phyloP scores from a whole-genome alignment of 1,140 invertebrate genomes.

The Camponotus pennsylvanicus region DNA sequence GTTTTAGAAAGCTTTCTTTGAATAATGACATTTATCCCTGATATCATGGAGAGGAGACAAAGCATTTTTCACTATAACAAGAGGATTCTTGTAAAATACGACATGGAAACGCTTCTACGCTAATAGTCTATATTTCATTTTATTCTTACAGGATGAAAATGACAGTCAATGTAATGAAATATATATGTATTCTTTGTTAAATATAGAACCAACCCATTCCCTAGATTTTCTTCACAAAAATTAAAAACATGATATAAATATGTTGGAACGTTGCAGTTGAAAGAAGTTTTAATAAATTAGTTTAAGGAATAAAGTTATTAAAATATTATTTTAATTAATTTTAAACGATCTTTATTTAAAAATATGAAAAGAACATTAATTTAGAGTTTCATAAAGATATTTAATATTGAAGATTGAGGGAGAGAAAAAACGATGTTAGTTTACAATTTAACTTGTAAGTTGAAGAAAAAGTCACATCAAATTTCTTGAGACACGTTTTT shows the following conservation, averaged over 20 bases:
- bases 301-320: background rate
- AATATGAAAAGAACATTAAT: background rate
- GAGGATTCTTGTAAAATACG: background rate
- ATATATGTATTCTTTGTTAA: slow-evolving; percentile 4
- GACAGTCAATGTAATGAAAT: background rate
- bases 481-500: background rate
- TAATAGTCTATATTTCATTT: background rate
- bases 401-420: background rate
- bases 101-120: background rate
- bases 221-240: background rate
- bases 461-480: background rate
- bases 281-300: slow-evolving; percentile 11
- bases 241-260: background rate
- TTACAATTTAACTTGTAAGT: slow-evolving; percentile 3
- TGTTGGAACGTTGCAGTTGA: background rate
- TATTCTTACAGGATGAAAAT: background rate
- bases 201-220: background rate
- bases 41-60: background rate
- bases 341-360: background rate
- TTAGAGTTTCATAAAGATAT: background rate
- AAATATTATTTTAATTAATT: background rate
- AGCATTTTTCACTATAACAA: slow-evolving; percentile 12
- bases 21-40: slow-evolving; percentile 30
- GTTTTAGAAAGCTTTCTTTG: slow-evolving; percentile 29
- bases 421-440: background rate